Percentiles rank a stretch among this genome's conserved stretches.
Conservation (phyloP, 1,140 invertebrate species). For the Drosophila teissieri region DNA sequence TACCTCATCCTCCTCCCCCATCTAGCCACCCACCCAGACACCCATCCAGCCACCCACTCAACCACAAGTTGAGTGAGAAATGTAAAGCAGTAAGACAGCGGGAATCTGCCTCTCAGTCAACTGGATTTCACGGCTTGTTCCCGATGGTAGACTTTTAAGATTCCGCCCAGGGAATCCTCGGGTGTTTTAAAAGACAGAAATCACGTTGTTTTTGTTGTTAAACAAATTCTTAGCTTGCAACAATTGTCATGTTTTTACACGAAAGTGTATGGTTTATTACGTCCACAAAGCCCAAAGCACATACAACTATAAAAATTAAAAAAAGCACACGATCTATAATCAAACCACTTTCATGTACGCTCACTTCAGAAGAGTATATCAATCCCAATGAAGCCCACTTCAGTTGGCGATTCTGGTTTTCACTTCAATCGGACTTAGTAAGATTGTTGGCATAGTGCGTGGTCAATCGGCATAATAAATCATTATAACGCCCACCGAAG, state of each 20-base stretch:
- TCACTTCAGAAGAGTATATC: not conserved
- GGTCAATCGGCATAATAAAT: conserved; percentile 71
- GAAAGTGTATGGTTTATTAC: no score
- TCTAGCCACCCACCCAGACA: conserved; percentile 3
- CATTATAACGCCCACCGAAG: conserved; percentile 67
- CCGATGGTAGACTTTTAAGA: conserved; percentile 4
- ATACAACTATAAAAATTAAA: not conserved
- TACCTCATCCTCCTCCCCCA: conserved; percentile 11
- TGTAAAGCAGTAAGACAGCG: conserved; percentile 11
- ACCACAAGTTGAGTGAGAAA: conserved; percentile 32
- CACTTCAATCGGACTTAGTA: conserved; percentile 23
- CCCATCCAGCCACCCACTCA: conserved; percentile 30
- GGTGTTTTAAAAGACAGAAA: not conserved
- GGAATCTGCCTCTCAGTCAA: conserved; percentile 24
- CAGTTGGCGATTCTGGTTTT: conserved; percentile 18
- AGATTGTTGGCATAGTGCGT: conserved; percentile 65
- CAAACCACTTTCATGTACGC: not conserved
- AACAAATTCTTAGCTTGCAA: no score
- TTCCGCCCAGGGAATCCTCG: not conserved
- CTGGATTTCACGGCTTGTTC: conserved; percentile 17
- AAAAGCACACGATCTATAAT: not conserved
- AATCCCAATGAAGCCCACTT: not conserved
- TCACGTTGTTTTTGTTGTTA: not conserved
- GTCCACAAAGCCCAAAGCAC: not conserved
- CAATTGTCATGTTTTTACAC: no score